phyloP scores from a whole-genome alignment of 2,113 vertebrate genomes.

The Fulmarus glacialis region DNA sequence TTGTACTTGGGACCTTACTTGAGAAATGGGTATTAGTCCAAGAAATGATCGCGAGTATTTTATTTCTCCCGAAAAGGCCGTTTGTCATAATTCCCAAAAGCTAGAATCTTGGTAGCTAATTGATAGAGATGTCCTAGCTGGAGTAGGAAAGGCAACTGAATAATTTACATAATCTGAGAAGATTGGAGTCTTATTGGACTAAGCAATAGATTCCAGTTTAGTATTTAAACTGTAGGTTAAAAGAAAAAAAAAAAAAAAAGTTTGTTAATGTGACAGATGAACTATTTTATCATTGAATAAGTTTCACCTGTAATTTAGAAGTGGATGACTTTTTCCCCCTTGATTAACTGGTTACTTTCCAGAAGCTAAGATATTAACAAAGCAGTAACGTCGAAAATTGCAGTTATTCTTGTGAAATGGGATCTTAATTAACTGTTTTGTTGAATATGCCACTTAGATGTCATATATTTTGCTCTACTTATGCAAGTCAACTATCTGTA shows the following conservation, averaged over 20 bases:
- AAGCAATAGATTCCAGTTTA: background rate
- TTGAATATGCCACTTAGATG: background rate
- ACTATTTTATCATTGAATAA: background rate
- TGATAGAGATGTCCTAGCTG: background rate
- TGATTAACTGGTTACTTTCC: background rate
- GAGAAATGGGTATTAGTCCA: background rate
- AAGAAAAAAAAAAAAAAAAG: background rate
- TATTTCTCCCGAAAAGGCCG: background rate
- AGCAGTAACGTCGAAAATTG: background rate
- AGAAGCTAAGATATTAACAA: background rate
- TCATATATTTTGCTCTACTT: background rate
- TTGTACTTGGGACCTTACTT: background rate
- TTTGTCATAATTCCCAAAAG: background rate
- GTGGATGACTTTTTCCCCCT: background rate
- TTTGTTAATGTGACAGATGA: background rate
- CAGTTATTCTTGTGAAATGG: background rate
- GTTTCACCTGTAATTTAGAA: background rate
- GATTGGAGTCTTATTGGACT: background rate
- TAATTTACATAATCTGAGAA: background rate
- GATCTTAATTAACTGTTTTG: background rate
- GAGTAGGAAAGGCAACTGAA: background rate
- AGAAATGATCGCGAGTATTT: background rate
- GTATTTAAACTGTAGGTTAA: background rate
- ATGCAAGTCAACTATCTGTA: background rate
- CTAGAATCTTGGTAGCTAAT: background rate